phyloP scores from a whole-genome alignment of 2,113 vertebrate species.

The Glaucomys volans region DNA sequence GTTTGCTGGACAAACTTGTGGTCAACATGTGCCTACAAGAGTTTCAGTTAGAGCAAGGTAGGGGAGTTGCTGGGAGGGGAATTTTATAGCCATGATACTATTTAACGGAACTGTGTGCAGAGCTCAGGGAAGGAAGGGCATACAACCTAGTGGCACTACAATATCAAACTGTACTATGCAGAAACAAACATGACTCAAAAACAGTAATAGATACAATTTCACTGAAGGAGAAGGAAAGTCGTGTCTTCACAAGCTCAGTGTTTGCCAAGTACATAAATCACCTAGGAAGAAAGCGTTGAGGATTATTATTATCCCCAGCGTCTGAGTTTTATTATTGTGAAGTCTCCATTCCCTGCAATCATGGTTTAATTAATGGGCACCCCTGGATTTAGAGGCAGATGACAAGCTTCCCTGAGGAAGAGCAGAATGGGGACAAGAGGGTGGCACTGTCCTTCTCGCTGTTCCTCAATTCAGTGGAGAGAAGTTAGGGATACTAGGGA shows the following conservation, averaged over 20 bases:
- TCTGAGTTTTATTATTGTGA: neutral
- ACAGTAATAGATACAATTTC: neutral
- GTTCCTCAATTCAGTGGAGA: neutral
- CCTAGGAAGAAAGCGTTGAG: neutral
- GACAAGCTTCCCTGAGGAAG: neutral
- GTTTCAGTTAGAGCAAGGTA: neutral
- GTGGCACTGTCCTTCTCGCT: rapidly evolving
- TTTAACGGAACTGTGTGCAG: neutral
- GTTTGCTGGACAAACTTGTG: constrained; percentile 18
- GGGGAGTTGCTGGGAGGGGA: neutral
- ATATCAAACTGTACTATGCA: neutral
- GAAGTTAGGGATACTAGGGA: too few relatives aligned
- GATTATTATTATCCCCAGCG: neutral
- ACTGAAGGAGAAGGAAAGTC: neutral
- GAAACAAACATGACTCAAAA: neutral
- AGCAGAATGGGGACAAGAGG: neutral
- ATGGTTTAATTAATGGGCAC: neutral
- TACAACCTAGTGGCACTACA: neutral
- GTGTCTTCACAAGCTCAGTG: neutral
- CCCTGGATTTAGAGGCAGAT: neutral
- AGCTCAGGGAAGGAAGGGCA: neutral
- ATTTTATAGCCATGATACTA: neutral
- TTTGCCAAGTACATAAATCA: constrained; percentile 19
- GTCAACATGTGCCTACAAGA: neutral
- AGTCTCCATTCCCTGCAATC: neutral